Percentiles rank a stretch among this genome's conserved stretches.
phyloP scores from a whole-genome alignment of 2,888 invertebrate genomes.

The Eupithecia tripunctaria region DNA sequence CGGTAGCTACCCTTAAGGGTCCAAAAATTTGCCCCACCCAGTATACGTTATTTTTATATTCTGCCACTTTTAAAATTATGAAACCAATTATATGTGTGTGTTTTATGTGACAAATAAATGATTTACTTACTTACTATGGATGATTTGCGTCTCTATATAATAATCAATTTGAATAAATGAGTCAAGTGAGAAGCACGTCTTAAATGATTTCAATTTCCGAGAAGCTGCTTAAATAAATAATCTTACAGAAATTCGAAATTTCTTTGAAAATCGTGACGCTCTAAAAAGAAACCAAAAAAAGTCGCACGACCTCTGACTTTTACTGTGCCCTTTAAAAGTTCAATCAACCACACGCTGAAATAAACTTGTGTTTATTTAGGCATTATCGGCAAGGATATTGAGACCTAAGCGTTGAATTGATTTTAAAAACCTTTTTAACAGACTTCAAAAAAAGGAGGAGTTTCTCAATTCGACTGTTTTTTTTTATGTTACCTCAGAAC shows the following conservation, averaged over 20 bases:
- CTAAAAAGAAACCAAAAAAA: background rate
- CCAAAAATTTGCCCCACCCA: no score
- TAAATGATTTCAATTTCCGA: background rate
- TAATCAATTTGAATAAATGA: background rate
- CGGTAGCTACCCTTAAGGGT: no score
- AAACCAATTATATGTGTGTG: no score
- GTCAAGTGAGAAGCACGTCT: constrained; percentile 1
- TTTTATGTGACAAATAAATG: no score
- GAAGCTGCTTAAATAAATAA: background rate
- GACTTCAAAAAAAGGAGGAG: no score
- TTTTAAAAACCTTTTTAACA: background rate
- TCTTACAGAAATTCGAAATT: background rate
- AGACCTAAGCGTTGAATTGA: background rate
- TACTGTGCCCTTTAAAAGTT: constrained; percentile 33
- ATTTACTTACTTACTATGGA: no score
- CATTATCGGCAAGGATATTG: background rate
- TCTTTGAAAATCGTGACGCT: background rate
- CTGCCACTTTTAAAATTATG: no score
- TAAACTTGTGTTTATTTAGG: background rate
- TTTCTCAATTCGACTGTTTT: no score
- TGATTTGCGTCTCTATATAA: background rate
- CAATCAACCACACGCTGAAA: constrained; percentile 24
- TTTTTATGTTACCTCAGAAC: no score
- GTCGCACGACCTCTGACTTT: constrained; percentile 28
- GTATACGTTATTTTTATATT: no score